phyloP scores from a whole-genome alignment of 1,140 invertebrate species.

The Sminthurinus signatus region DNA sequence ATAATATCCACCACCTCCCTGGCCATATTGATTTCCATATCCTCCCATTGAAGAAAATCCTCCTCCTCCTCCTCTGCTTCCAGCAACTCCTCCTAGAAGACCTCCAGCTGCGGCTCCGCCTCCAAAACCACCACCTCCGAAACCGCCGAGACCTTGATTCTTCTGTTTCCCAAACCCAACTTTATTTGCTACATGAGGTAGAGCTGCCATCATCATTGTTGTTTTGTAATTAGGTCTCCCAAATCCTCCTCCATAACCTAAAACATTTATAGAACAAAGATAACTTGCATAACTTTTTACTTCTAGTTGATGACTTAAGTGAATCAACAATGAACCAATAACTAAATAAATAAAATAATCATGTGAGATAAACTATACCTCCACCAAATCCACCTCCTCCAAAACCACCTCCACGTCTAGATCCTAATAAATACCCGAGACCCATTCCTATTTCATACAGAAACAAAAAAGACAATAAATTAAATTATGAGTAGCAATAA shows the following conservation, averaged over 20 bases:
- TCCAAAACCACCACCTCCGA: constrained; percentile 4
- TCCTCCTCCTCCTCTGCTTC: neutral
- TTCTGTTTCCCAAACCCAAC: constrained; percentile 3
- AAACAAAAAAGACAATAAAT: too few relatives aligned
- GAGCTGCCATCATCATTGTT: constrained; percentile 31
- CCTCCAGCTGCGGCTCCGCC: neutral
- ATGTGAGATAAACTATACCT: too few relatives aligned
- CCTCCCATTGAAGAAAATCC: constrained; percentile 13
- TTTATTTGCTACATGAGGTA: constrained; percentile 19
- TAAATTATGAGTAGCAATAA: too few relatives aligned
- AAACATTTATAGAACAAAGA: too few relatives aligned
- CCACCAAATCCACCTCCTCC: constrained; percentile 9
- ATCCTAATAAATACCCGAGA: too few relatives aligned
- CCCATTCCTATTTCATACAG: neutral
- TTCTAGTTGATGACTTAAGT: too few relatives aligned
- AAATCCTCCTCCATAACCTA: constrained; percentile 21
- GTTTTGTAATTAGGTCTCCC: constrained; percentile 29
- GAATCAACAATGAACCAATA: too few relatives aligned
- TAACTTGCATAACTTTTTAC: too few relatives aligned
- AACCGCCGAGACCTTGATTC: neutral
- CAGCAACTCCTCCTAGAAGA: constrained; percentile 3
- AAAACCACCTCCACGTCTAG: constrained; percentile 8
- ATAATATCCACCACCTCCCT: constrained; percentile 9
- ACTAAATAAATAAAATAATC: too few relatives aligned
- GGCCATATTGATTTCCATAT: constrained; percentile 14